Base-by-base conservation (phyloP, 2,888 invertebrate genomes). In the Caenorhabditis sp. region DNA sequence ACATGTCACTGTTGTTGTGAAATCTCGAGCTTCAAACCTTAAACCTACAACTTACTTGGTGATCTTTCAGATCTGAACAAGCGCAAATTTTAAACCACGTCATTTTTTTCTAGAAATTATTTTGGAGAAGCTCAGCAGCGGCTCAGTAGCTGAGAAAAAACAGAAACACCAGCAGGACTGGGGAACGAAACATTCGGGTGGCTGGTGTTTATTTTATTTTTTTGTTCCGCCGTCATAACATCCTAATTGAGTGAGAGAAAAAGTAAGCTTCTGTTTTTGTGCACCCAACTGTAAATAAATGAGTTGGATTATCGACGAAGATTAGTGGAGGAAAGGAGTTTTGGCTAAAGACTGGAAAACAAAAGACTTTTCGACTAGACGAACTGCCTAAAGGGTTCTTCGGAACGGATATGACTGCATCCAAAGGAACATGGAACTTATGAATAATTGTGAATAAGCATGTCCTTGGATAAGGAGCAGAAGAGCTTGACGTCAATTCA, bases 241-340 rank as follows among this genome's bases (percentile, higher is more conserved):
- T 61, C 26, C 61, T 76, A 76, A 76, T 76, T 61, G 67, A 76
- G 76, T 61, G 76, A 50, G 32, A 32, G 32, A 32, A 32, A 32
- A 9, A 32, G 76, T 67, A 55, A 76, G 76, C 53, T 76, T 67
- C 53, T 76, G 76, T 76, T 76, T 61, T 76, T 55, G 76, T 76
- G 60, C 67, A 76, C 76, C 67, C 76, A 76, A 76, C 67, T 67
- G 76, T 76, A 76, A 76, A 76, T 76, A 67, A 76, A 67, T 76
- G 67, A 76, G 76, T 76, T 74, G 76, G 76, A 76, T 76, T 76
- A 67, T 76, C 50, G 67, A 50, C 51, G 44, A 67, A 76, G 76
- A 76, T 76, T 76, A 76, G 76, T 28, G 60, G 60, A 53, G 47
- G 24, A 53, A 60, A n/a, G 20, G 20, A 15, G 15, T 60, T 72